Conservation (phyloP, 2,797 vertebrate species). For the Hafferia zeledoni region DNA sequence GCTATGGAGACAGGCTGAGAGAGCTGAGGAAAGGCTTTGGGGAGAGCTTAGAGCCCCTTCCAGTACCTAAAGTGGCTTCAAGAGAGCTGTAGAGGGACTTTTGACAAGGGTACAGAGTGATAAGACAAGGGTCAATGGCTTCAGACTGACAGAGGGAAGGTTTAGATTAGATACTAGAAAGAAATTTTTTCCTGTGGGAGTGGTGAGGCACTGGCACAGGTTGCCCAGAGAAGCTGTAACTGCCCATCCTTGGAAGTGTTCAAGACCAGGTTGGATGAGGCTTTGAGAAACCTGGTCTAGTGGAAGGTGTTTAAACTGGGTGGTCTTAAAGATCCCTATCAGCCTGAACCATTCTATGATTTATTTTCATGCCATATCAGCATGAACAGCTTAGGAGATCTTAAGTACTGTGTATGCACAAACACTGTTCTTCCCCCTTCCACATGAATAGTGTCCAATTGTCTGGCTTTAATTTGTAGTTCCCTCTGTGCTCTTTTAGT, state of each 20-base stretch:
- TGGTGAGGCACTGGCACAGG: accelerated
- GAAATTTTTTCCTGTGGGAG: background rate
- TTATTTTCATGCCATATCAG: background rate
- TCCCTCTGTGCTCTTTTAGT: background rate
- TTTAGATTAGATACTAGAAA: background rate
- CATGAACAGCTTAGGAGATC: background rate
- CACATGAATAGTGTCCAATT: background rate
- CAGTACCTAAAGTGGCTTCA: background rate
- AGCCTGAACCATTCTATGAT: background rate
- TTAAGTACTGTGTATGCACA: background rate
- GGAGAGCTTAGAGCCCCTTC: background rate
- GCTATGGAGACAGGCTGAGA: background rate
- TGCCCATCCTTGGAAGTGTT: background rate
- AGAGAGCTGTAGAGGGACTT: background rate
- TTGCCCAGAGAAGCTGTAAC: background rate
- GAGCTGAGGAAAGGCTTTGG: background rate
- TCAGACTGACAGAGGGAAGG: background rate
- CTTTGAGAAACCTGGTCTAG: background rate
- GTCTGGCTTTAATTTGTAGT: background rate
- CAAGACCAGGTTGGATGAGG: background rate
- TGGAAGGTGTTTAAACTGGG: background rate
- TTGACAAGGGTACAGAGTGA: background rate
- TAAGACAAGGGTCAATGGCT: background rate
- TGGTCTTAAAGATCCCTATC: background rate
- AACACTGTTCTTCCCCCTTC: background rate